Evolutionary conservation across 2,113 vertebrate species (phyloP).

Genomic region (Uria lomvia): DNA sequence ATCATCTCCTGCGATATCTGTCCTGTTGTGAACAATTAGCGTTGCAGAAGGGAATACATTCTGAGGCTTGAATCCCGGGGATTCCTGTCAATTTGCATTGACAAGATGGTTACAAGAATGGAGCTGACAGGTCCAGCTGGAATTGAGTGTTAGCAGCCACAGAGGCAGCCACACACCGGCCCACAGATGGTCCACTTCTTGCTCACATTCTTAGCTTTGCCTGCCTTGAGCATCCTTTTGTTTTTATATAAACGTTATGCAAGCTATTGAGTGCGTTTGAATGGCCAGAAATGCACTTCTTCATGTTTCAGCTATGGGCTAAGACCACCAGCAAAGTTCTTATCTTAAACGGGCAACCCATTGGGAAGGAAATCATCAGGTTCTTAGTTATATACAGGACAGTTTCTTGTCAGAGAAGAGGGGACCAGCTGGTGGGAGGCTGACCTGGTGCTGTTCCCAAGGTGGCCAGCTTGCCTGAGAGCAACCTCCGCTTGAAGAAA

Average conservation of each 20-base stretch:
- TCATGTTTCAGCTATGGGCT: background rate
- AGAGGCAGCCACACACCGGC: background rate
- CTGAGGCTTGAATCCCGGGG: background rate
- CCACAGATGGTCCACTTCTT: background rate
- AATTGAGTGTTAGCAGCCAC: background rate
- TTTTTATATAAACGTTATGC: background rate
- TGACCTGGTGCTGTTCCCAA: background rate
- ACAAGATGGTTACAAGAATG: background rate
- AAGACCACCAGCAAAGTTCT: background rate
- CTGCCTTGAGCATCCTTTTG: background rate
- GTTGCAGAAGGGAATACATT: background rate
- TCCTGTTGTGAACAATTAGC: slow-evolving; percentile 16
- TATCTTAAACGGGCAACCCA: background rate
- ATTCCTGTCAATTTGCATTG: slow-evolving; percentile 29
- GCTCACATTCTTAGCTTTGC: background rate
- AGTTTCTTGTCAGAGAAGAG: background rate
- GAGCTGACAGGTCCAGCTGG: background rate
- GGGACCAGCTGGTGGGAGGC: background rate
- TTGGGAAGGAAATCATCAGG: background rate
- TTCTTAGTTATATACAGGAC: background rate
- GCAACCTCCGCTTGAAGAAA: background rate
- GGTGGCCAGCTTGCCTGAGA: background rate
- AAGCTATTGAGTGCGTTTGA: background rate
- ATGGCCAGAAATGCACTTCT: background rate
- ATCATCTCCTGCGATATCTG: background rate